Evolutionary conservation across 2,797 vertebrate genomes (phyloP).

Genomic region (Hemitrygon akajei): DNA sequence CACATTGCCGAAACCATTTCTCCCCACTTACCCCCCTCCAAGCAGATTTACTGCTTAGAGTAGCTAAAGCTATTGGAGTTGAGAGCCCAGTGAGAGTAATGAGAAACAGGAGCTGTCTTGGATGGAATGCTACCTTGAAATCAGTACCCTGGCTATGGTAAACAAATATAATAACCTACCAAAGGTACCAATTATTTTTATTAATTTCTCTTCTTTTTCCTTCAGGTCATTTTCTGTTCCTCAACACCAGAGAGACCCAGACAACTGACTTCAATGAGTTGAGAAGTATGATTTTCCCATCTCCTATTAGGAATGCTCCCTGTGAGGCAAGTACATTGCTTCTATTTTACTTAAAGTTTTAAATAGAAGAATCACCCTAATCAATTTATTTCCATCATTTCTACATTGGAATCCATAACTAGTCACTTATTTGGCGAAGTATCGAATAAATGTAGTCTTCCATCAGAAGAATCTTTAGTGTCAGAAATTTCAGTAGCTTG

Average conservation of each 20-base stretch:
- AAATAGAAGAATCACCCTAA: background rate
- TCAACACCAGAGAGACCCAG: slow-evolving; percentile 69
- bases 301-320: slow-evolving; percentile 82
- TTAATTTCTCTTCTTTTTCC: background rate
- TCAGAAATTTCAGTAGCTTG: background rate
- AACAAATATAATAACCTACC: background rate
- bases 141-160: background rate
- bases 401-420: background rate
- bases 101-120: background rate
- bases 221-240: slow-evolving; percentile 65
- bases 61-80: background rate
- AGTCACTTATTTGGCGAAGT: background rate
- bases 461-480: background rate
- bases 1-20: background rate
- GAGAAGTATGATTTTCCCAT: slow-evolving; percentile 74
- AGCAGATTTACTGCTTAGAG: background rate
- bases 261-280: slow-evolving; percentile 55
- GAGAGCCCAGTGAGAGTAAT: background rate
- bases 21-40: too few species aligned
- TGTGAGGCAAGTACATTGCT: slow-evolving; percentile 71
- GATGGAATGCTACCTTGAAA: background rate
- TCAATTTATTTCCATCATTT: background rate
- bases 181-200: too few species aligned
- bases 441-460: background rate
- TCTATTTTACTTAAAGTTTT: background rate